These are phyloP conservation scores for Phenganax stokvisi DNA, from an alignment of 92 coral and sea anemone species.

Conservation along the genomic window DNA sequence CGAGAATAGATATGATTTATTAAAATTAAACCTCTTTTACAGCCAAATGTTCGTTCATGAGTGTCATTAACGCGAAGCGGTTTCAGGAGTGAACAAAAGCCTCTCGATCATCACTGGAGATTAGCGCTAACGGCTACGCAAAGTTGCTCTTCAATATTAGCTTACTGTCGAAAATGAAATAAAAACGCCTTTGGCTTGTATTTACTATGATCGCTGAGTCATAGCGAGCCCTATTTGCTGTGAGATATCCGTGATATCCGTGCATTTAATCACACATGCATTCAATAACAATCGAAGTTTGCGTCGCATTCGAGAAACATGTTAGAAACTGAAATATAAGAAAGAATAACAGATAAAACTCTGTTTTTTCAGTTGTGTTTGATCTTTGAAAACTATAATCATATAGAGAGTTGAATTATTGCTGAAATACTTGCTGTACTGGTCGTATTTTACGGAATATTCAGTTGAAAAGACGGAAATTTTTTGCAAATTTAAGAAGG, in stretches of 20 bases:
- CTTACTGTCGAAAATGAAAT: constrained; percentile 37
- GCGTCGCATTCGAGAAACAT: background rate
- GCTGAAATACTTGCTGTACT: background rate
- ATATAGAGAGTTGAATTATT: background rate
- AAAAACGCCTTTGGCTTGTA: constrained; percentile 25
- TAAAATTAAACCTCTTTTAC: constrained; percentile 18
- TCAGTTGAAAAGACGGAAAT: background rate
- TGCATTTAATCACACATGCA: constrained; percentile 9
- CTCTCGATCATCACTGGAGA: constrained; percentile 42
- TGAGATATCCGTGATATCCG: constrained; percentile 26
- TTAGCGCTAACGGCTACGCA: constrained; percentile 39
- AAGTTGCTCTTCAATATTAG: constrained; percentile 35
- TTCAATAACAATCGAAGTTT: constrained; percentile 9
- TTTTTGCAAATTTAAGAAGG: constrained; percentile 22
- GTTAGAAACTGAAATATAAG: background rate
- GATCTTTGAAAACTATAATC: background rate
- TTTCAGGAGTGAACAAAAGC: constrained; percentile 44
- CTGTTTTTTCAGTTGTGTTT: background rate
- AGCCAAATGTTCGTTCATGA: constrained; percentile 40
- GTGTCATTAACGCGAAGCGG: constrained; percentile 41
- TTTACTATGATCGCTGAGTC: constrained; percentile 30
- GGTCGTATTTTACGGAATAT: background rate
- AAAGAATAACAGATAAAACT: background rate
- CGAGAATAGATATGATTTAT: constrained; percentile 21
- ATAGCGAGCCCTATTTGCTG: constrained; percentile 16